Evolutionary conservation across 2,113 vertebrate species (phyloP), one percentile per base, ranked within the genome.

Genomic region (Phoxinus phoxinus): DNA sequence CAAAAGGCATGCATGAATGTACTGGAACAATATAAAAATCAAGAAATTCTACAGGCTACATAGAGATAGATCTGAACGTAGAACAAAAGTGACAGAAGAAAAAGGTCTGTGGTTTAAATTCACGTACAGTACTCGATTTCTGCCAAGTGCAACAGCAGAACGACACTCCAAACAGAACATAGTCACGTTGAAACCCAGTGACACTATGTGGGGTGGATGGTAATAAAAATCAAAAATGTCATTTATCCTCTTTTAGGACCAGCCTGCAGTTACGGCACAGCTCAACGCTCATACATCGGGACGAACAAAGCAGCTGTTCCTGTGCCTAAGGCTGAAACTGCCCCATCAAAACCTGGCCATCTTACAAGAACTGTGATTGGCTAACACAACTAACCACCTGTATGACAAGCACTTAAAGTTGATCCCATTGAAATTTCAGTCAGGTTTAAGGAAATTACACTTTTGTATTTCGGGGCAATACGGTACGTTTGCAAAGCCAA

Each of bases 191-290:
- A 11, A 71, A 71, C 23, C 21, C 78, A 86, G 44, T 72, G 72
- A 83, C 30, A 81, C 48, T 85, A 89, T 72, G 84, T 76, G 77
- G 72, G 58, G 59, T 67, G 25, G 86, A 86, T 74, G 59, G 5
- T 0, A 81, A 76, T 67, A 12, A 37, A 78, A 48, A 85, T 12
- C 56, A 61, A 37, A 6, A 41, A 27, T 37, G 13, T 72, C 27
- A 84, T 86, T 87, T 86, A 58, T 46, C 72, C 37, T 85, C 69
- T 89, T 71, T 86, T 87, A 85, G 19, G 83, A 89, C 84, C 84
- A 88, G 90, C 61, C 86, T 90, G 88, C 46, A 72, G 90, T 88
- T 88, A 88, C 85, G 86, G 89, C 87, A 91, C 82, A 32, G 80
- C 56, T 83, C 77, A 75, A 61, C 21, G 75, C 53, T 89, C 87